Base-by-base conservation (phyloP, 2,113 vertebrate species). In the Pituophis catenifer region DNA sequence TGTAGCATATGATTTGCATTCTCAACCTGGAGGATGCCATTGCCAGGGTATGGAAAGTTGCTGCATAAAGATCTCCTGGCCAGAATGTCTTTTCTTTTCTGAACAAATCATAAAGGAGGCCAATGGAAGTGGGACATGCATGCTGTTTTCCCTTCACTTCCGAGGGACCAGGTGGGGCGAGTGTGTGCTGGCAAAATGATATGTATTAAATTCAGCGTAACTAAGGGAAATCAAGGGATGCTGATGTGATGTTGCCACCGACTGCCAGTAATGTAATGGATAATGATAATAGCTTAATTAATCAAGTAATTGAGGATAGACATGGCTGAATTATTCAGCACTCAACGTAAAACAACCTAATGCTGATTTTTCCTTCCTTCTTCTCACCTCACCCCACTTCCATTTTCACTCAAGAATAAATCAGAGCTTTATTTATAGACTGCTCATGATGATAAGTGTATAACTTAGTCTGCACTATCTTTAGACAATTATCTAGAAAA, bases 251-350 rank as follows among this genome's bases (percentile, higher is more conserved):
- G 85, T 59, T 57, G 4, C 33, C 93, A 93, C 93, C 0, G 52
- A 88, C 92, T 94, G 94, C 86, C 94, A 92, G 86, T 91, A 94
- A 90, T 95, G 92, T 58, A 93, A 91, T 85, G 81, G 86, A 91
- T 26, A 0, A 89, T 95, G 95, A 95, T 95, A 94, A 95, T 89
- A 92, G 91, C 92, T 95, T 95, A 95, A 97, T 96, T 95, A 94
- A 90, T 94, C 94, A 92, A 0, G 21, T 17, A 91, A 95, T 0
- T 24, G 93, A 93, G 2, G 0, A 95, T 94, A 95, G 95, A 95
- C 95, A 93, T 88, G 94, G 88, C 92, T 95, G 93, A 95, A 94
- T 93, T 92, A 95, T 58, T 94, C 95, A 95, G 93, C 86, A 93
- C 93, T 91, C 92, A 93, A 93, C 94, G 91, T 0, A 1, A 95